Conservation (phyloP, 1,140 invertebrate genomes). For the Theocolax elegans region DNA sequence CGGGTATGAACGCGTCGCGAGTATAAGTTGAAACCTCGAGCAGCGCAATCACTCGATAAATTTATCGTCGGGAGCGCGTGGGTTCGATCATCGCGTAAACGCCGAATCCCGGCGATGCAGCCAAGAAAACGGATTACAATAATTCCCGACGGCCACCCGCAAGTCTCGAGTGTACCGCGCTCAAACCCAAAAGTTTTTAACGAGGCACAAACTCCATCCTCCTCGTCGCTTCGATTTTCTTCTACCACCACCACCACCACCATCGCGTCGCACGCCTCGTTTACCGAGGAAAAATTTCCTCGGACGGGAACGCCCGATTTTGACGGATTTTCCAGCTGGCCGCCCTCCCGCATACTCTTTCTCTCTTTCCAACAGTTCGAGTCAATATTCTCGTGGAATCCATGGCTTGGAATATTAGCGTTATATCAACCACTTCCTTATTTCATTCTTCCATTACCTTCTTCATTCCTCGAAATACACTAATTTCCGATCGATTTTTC, state of each 20-base stretch:
- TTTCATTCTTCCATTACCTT: too few species aligned
- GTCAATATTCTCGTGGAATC: constrained; percentile 19
- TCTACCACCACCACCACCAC: too few species aligned
- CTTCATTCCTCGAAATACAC: too few species aligned
- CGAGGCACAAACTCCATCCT: constrained; percentile 2
- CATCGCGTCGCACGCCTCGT: constrained; percentile 16
- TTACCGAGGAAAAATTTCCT: constrained; percentile 16
- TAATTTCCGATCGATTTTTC: too few species aligned
- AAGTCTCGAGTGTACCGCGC: constrained; percentile 14
- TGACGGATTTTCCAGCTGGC: constrained; percentile 12
- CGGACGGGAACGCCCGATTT: neutral
- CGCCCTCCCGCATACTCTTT: neutral
- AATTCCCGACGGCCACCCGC: neutral
- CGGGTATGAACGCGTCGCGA: too few species aligned
- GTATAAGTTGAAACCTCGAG: too few species aligned
- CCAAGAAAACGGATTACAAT: constrained; percentile 32
- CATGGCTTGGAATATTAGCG: constrained; percentile 20
- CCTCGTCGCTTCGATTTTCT: neutral
- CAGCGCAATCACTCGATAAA: too few species aligned
- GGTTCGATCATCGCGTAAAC: too few species aligned
- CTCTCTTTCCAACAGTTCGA: neutral
- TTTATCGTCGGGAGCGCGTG: too few species aligned
- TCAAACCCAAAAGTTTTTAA: constrained; percentile 33
- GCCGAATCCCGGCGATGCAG: neutral
- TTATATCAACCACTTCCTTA: neutral